Conservation (phyloP, 1,140 invertebrate species). For the Asobara japonica region DNA sequence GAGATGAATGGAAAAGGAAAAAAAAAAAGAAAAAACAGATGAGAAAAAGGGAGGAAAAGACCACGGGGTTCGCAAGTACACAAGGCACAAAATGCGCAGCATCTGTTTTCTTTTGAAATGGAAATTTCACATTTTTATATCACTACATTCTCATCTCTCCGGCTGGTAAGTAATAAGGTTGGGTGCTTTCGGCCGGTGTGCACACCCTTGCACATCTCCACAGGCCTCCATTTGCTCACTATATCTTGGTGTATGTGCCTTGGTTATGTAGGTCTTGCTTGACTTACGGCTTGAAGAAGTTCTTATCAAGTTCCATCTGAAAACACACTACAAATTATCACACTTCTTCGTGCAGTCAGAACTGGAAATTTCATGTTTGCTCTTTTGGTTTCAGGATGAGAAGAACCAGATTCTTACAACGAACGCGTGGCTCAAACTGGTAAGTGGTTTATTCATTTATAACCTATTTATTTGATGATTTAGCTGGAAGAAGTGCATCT, state of each 20-base stretch:
- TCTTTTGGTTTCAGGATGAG: conserved; percentile 72
- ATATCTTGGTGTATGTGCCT: not conserved
- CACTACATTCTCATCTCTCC: not conserved
- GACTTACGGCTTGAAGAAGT: not conserved
- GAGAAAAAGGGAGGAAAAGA: not conserved
- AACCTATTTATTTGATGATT: not conserved
- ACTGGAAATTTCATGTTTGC: not conserved
- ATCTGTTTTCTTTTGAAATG: conserved; percentile 33
- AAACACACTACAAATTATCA: not conserved
- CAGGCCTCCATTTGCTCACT: not conserved
- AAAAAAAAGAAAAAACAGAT: conserved; percentile 7
- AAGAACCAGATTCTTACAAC: conserved; percentile 94
- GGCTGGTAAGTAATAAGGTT: not conserved
- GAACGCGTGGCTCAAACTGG: conserved; percentile 97
- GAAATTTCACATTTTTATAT: conserved; percentile 33
- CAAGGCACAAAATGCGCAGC: conserved; percentile 25
- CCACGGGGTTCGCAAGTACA: not conserved
- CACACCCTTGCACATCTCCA: not conserved
- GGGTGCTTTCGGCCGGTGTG: not conserved
- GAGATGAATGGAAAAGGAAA: not conserved
- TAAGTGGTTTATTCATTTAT: conserved; percentile 72
- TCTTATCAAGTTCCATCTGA: not conserved
- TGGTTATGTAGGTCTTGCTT: not conserved
- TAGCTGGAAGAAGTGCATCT: not conserved
- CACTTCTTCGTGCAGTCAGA: not conserved